A percentile compares a stretch with the other conserved stretches of the same genome.
phyloP scores from a whole-genome alignment of 2,888 invertebrate genomes.

The Acrobasis suavella region DNA sequence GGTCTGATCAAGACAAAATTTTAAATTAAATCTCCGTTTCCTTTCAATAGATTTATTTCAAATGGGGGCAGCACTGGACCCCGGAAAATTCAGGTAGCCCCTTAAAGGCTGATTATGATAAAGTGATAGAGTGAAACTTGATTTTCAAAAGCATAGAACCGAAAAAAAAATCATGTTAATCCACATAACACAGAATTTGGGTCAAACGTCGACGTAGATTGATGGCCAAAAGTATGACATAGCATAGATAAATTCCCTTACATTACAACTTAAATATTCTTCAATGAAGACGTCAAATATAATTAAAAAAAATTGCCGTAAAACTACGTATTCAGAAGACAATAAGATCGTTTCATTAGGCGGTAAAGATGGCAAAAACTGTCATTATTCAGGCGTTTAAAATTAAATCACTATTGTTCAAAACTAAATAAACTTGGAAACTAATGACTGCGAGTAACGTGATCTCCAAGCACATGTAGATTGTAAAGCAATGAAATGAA shows the following conservation, averaged over 20 bases:
- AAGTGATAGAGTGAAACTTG: neutral
- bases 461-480: neutral
- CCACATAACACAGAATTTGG: neutral
- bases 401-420: constrained; percentile 3
- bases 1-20: too few species aligned
- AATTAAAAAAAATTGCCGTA: constrained; percentile 14
- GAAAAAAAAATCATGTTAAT: neutral
- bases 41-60: too few species aligned
- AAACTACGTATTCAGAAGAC: constrained; percentile 15
- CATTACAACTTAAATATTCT: neutral
- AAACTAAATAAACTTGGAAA: constrained; percentile 8
- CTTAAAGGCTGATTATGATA: too few species aligned
- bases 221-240: neutral
- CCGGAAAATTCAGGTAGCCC: too few species aligned
- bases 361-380: neutral
- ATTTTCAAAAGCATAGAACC: neutral
- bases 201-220: neutral
- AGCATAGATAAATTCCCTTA: neutral
- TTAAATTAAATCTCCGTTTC: too few species aligned
- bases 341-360: constrained; percentile 14
- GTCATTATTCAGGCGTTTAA: constrained; percentile 2
- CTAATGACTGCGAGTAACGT: constrained; percentile 1
- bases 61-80: too few species aligned
- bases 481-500: neutral
- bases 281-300: constrained; percentile 8